Evolutionary conservation across 1,140 invertebrate genomes (phyloP).

Genomic region (Heliothis subflexa): DNA sequence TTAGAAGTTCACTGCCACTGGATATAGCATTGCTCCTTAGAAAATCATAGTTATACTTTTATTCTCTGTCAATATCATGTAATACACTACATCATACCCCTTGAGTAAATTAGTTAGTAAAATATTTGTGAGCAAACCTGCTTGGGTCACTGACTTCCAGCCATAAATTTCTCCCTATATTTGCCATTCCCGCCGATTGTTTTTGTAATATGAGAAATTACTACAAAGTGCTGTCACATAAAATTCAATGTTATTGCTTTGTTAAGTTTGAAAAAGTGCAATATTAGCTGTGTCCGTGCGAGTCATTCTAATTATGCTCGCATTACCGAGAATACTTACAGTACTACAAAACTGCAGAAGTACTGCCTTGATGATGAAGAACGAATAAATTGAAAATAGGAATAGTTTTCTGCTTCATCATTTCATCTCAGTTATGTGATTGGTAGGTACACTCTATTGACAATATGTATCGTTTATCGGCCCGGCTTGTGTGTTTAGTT

Average conservation of each 20-base stretch:
- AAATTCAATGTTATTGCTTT: background rate
- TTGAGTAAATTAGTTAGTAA: too few relatives aligned
- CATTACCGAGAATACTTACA: background rate
- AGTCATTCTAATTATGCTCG: constrained; percentile 2
- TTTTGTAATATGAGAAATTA: background rate
- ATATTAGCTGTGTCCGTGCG: constrained; percentile 17
- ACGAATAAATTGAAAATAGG: background rate
- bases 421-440: background rate
- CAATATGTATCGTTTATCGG: constrained; percentile 19
- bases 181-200: constrained; percentile 5
- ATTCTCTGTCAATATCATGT: too few relatives aligned
- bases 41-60: too few relatives aligned
- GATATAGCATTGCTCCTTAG: too few relatives aligned
- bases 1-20: too few relatives aligned
- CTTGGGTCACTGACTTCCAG: too few relatives aligned
- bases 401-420: constrained; percentile 1
- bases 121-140: too few relatives aligned
- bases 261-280: constrained; percentile 4
- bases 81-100: too few relatives aligned
- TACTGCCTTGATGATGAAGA: too few relatives aligned
- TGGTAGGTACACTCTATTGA: background rate
- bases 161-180: background rate
- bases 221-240: background rate
- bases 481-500: constrained; percentile 4
- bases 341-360: background rate